These are phyloP conservation scores for Dasyprocta punctata DNA, from an alignment of 2,113 vertebrate species.

Conservation along the genomic window DNA sequence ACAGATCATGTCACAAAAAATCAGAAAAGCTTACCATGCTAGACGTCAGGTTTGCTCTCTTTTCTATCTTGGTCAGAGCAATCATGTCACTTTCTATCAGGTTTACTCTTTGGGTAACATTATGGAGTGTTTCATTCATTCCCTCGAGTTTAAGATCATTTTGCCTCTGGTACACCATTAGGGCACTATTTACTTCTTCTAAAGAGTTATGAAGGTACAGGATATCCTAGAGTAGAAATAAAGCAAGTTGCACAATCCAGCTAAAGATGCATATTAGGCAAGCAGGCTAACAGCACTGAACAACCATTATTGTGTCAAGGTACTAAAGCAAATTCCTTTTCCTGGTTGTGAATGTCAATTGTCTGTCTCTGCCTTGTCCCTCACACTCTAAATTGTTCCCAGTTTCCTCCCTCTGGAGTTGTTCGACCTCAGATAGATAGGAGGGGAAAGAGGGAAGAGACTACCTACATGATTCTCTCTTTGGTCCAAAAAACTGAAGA, in stretches of 20 bases:
- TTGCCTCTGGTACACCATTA: constrained; percentile 79
- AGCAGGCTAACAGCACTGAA: constrained; percentile 18
- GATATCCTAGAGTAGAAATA: constrained; percentile 85
- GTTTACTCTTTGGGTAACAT: constrained; percentile 83
- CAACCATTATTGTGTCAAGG: constrained; percentile 26
- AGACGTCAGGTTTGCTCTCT: constrained; percentile 76
- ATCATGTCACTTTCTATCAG: constrained; percentile 82
- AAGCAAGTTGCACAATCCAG: constrained; percentile 51
- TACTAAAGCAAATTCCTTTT: constrained; percentile 61
- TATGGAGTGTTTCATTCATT: constrained; percentile 83
- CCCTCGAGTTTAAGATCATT: constrained; percentile 85
- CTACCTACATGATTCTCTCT: constrained; percentile 67
- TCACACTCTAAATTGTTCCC: constrained; percentile 11
- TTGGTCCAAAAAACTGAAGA: constrained; percentile 47
- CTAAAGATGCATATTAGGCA: neutral
- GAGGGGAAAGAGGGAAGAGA: constrained; percentile 40
- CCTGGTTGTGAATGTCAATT: constrained; percentile 30
- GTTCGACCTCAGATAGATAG: constrained; percentile 40
- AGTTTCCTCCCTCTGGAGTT: constrained; percentile 32
- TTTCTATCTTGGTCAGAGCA: constrained; percentile 77
- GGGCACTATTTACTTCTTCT: constrained; percentile 85
- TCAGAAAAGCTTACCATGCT: constrained; percentile 75
- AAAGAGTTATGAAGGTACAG: constrained; percentile 82
- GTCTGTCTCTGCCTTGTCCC: constrained; percentile 31
- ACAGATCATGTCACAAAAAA: constrained; percentile 31